Base-by-base conservation (phyloP, 2,113 vertebrate species). In the Charadrius vociferus region DNA sequence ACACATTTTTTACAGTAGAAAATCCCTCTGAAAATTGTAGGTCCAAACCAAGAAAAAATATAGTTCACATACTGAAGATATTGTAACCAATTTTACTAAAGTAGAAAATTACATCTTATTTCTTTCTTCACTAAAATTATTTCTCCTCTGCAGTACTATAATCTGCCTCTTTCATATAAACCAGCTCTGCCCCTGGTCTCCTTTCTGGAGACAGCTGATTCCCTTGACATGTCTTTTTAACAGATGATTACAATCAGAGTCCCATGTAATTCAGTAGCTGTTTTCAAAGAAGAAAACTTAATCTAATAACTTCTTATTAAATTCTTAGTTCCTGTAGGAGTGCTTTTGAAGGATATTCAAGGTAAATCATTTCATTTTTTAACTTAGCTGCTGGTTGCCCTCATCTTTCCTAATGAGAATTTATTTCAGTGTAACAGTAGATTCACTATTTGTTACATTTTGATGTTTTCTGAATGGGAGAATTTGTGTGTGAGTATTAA, bases 271-370 rank as follows among this genome's bases (percentile, higher is more conserved):
- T 94, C 79, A 72, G 62, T 87, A 95, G 50, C 71, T 75, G 43
- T 95, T 97, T 97, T 90, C 91, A 95, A 85, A 96, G 55, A 91
- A 94, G 56, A 84, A 94, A 84, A 45, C 43, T 95, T 95, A 96
- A 96, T 97, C 81, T 90, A 95, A 95, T 97, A 95, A 93, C 1
- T 4, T 85, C 62, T 93, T 82, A 96, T 97, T 95, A 97, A 91
- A 91, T 91, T 90, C 68, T 92, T 43, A 80, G 77, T 74, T 92
- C 39, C 75, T 55, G 21, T 59, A 70, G 49, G 45, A 63, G 37
- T 63, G 32, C 7, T 56, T 80, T 62, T 96, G 93, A 95, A 98
- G 66, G 71, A 82, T 86, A 90, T 84, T 89, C 63, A 97, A 93
- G 79, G 85, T 81, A 96, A 96, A 93, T 45, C 1, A 45, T 59